A percentile compares a stretch with the other conserved stretches of the same genome.
Conservation (phyloP, 23 tunicate species). For the Ciona savignyi region DNA sequence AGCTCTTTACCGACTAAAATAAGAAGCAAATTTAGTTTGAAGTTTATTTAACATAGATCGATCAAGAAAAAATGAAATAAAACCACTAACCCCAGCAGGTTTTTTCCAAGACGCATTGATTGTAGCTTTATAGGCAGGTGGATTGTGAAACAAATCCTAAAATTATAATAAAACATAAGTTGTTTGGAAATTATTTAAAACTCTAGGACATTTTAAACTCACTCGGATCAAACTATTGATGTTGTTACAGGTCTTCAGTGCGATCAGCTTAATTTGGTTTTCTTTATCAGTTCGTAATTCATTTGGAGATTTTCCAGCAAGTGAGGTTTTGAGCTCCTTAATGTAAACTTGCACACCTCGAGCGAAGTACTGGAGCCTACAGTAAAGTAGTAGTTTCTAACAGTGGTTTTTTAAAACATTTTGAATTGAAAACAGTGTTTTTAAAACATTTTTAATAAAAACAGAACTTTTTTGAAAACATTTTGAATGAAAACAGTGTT, state of each 20-base stretch:
- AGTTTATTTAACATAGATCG: too few relatives aligned
- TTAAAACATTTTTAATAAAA: too few relatives aligned
- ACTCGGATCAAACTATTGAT: slow-evolving; percentile 63
- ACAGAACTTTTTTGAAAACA: too few relatives aligned
- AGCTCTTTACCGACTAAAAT: too few relatives aligned
- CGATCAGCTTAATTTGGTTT: slow-evolving; percentile 52
- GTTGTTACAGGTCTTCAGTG: slow-evolving; percentile 90
- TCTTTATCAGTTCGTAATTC: slow-evolving; percentile 55
- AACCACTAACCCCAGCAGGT: slow-evolving; percentile 9
- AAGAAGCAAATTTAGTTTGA: too few relatives aligned
- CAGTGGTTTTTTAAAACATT: background rate
- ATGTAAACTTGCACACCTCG: slow-evolving; percentile 81
- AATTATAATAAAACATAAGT: too few relatives aligned
- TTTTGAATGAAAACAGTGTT: too few relatives aligned
- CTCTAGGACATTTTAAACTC: too few relatives aligned
- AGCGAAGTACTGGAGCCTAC: slow-evolving; percentile 74
- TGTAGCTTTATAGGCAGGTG: slow-evolving; percentile 66
- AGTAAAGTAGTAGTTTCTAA: background rate
- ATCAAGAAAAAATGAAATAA: too few relatives aligned
- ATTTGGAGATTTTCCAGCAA: slow-evolving; percentile 53
- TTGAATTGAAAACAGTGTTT: too few relatives aligned
- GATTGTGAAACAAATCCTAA: slow-evolving; percentile 78
- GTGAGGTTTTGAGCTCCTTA: slow-evolving; percentile 43
- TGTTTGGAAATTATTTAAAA: too few relatives aligned
- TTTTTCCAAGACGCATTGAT: slow-evolving; percentile 65